Evolutionary conservation across 2,113 vertebrate genomes (phyloP).

Genomic region (Cygnus atratus): DNA sequence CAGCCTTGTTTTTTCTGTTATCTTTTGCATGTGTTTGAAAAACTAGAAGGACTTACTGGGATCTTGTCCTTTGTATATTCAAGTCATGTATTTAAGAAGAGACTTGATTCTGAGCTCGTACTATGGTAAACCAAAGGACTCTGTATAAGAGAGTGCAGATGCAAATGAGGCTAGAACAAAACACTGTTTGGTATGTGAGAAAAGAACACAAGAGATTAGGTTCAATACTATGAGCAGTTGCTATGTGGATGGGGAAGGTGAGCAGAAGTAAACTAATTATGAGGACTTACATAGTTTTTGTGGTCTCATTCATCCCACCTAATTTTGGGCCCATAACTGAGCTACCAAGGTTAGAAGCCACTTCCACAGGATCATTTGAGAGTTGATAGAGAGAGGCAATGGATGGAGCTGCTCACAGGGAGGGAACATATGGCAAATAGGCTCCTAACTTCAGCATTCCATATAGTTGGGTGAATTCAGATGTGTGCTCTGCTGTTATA

Average conservation of each 20-base stretch:
- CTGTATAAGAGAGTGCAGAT: not conserved
- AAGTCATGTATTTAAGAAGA: not conserved
- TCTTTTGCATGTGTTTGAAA: not conserved
- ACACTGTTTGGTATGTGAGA: not conserved
- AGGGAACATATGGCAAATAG: not conserved
- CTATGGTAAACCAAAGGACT: not conserved
- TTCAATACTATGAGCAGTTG: not conserved
- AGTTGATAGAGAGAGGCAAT: not conserved
- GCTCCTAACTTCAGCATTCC: not conserved
- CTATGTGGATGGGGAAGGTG: not conserved
- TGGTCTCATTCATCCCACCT: not conserved
- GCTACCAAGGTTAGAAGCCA: not conserved
- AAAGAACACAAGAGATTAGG: not conserved
- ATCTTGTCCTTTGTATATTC: not conserved
- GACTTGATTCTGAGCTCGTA: not conserved
- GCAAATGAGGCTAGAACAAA: not conserved
- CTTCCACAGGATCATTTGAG: not conserved
- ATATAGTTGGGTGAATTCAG: not conserved
- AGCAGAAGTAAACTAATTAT: not conserved
- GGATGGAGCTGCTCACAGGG: not conserved
- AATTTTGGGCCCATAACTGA: not conserved
- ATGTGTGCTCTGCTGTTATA: not conserved
- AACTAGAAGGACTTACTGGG: not conserved
- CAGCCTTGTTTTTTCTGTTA: not conserved
- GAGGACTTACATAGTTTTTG: not conserved